Evolutionary conservation across 2,113 vertebrate species (phyloP).

Genomic region (Mirounga angustirostris): DNA sequence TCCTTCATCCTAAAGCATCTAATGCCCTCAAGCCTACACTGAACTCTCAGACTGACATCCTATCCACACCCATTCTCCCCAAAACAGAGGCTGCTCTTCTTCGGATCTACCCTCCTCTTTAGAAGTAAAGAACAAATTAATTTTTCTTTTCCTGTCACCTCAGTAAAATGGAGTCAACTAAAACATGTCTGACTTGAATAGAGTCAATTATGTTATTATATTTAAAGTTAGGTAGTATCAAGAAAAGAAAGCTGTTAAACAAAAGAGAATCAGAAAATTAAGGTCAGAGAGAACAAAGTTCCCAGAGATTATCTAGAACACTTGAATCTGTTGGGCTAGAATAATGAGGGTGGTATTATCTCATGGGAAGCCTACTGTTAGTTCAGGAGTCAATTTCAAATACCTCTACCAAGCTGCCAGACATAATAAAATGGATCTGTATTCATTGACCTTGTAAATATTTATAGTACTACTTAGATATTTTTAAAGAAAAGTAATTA

Average conservation of each 20-base stretch:
- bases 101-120: neutral
- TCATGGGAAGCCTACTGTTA: neutral
- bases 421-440: neutral
- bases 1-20: neutral
- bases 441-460: neutral
- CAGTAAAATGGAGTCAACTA: neutral
- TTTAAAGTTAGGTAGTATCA: neutral
- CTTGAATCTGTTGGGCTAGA: neutral
- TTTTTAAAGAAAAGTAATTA: neutral
- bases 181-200: neutral
- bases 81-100: neutral
- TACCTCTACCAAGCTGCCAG: neutral
- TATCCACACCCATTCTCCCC: neutral
- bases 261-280: neutral
- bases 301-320: neutral
- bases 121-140: slow-evolving; percentile 15
- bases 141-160: neutral
- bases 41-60: neutral
- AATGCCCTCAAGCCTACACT: neutral
- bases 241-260: neutral
- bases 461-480: neutral
- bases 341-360: neutral
- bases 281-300: neutral
- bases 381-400: neutral
- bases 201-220: neutral